Evolutionary conservation across 92 coral and sea anemone genomes (phyloP).

Genomic region (Hydrozoanthus gracilis): DNA sequence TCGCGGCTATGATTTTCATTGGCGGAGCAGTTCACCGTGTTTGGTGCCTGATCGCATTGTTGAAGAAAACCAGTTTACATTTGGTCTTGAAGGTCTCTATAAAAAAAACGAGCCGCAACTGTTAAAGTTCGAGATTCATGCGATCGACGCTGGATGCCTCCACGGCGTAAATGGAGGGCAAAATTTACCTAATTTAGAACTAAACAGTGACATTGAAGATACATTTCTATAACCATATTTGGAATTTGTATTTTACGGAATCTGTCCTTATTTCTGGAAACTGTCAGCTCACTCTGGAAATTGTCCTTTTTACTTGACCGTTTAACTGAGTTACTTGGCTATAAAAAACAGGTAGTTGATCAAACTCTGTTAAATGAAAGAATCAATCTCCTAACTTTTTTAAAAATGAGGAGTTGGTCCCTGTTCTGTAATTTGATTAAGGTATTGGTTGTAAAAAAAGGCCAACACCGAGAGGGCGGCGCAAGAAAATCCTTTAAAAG

Average conservation of each 20-base stretch:
- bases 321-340: background rate
- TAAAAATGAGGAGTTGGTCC: too few species aligned
- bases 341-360: too few species aligned
- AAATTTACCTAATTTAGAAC: background rate
- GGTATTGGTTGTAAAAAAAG: too few species aligned
- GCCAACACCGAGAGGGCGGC: too few species aligned
- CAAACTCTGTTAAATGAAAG: too few species aligned
- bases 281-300: background rate
- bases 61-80: background rate
- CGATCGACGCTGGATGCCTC: background rate
- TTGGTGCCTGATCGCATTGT: background rate
- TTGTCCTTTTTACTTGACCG: background rate
- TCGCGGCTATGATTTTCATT: background rate
- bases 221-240: conserved; percentile 6
- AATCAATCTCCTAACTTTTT: too few species aligned
- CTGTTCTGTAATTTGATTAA: too few species aligned
- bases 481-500: too few species aligned
- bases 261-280: background rate
- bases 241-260: background rate
- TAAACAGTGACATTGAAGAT: conserved; percentile 1
- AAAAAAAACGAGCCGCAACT: conserved; percentile 6
- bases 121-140: conserved; percentile 6
- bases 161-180: background rate
- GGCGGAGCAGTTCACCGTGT: conserved; percentile 8
- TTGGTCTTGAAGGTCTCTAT: conserved; percentile 4